Base-by-base conservation (phyloP, 2,888 invertebrate species). In the Podotricha telesiphe region DNA sequence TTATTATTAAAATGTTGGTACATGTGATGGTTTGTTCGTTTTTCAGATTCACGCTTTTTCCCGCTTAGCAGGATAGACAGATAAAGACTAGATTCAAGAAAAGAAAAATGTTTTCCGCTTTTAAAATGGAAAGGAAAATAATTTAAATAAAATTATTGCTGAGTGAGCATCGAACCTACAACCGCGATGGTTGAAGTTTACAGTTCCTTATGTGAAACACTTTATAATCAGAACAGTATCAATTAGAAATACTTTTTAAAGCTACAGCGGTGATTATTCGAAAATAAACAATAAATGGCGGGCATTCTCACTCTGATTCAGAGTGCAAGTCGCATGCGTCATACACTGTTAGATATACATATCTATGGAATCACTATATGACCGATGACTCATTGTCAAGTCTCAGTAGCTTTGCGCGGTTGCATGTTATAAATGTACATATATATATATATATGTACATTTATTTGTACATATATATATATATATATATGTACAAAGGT, bases 251-350 rank as follows among this genome's bases (percentile, higher is more conserved):
- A 34, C 34, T 50, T 8, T 62, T 48, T 62, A 48, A 62, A 62
- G 48, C 50, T 55, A 67, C 59, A 56, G 51, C 67, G 56, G 53
- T 56, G 59, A 65, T 65, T 65, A 68, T 56, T 68, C 58, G 37
- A 63, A 65, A 68, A 72, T 47, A 69, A 73, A 73, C 66, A 74
- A 75, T 48, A 73, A 71, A 71, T 65, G 61, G 65, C 69, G 47
- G 42, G 72, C 74, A 72, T 74, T 75, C 74, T 61, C 73, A 61
- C 68, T 73, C 74, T 75, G 74, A 75, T 68, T 77, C 77, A 76
- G 71, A 58, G 74, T 69, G 69, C 68, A 73, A 73, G 55, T 63
- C 51, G 73, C 48, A 73, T 74, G 77, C 71, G 75, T 78, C 78
- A 77, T 67, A 15, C 19, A 53, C 65, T 62, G 62, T 69, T 58